A percentile compares a stretch with the other conserved stretches of the same genome.
Conservation (phyloP, 2,888 invertebrate species). For the Amitus sp. region DNA sequence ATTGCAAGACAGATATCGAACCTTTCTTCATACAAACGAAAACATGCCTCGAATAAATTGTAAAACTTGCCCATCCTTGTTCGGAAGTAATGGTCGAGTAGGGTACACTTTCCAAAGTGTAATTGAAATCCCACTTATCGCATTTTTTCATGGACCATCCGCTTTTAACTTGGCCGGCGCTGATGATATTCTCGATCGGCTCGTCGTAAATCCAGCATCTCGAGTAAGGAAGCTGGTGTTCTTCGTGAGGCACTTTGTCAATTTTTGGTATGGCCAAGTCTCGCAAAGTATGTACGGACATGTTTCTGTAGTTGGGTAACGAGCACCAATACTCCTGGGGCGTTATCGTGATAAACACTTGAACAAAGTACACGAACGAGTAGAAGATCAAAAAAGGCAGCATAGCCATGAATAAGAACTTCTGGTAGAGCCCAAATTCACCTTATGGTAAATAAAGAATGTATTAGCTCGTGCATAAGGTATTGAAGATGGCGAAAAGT, state of each 20-base stretch:
- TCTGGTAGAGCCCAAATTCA: constrained; percentile 59
- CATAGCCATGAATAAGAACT: constrained; percentile 52
- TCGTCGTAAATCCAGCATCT: constrained; percentile 49
- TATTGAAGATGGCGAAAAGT: not conserved
- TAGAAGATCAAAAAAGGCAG: constrained; percentile 58
- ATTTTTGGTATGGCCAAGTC: constrained; percentile 42
- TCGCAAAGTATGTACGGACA: constrained; percentile 44
- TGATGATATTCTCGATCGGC: constrained; percentile 36
- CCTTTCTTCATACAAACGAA: too few species aligned
- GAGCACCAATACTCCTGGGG: constrained; percentile 57
- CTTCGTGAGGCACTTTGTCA: constrained; percentile 34
- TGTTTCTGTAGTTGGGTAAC: constrained; percentile 38
- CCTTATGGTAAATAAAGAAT: constrained; percentile 44
- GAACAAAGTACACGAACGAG: constrained; percentile 58
- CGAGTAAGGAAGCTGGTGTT: constrained; percentile 43
- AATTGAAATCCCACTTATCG: constrained; percentile 40
- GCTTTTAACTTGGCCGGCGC: constrained; percentile 12
- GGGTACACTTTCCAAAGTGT: constrained; percentile 31
- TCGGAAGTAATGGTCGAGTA: constrained; percentile 38
- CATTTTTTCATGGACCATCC: constrained; percentile 40
- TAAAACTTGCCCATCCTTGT: constrained; percentile 29
- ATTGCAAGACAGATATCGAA: too few species aligned
- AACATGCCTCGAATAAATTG: too few species aligned
- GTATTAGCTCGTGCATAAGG: not conserved
- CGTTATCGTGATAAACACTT: constrained; percentile 57